phyloP scores from a whole-genome alignment of 2,888 invertebrate genomes.

The Gasteruption jaculator region DNA sequence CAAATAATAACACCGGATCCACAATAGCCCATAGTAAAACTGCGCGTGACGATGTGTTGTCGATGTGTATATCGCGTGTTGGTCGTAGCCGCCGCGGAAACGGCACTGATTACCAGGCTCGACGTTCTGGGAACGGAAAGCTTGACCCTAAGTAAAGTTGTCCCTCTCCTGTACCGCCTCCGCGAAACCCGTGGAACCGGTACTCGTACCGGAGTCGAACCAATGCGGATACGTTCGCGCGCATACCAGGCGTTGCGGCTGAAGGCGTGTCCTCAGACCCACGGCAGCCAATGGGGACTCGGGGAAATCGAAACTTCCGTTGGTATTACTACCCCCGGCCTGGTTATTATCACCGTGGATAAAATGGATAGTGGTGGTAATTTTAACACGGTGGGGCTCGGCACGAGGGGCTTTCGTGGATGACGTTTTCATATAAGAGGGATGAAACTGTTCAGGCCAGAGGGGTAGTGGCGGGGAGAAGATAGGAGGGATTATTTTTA shows the following conservation, averaged over 20 bases:
- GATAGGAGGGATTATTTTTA: conserved; percentile 23
- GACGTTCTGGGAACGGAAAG: conserved; percentile 38
- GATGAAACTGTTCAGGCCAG: too few relatives aligned
- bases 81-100: conserved; percentile 48
- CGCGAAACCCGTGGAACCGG: conserved; percentile 41
- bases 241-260: conserved; percentile 30
- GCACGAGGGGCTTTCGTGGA: conserved; percentile 19
- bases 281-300: conserved; percentile 29
- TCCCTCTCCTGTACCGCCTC: conserved; percentile 33
- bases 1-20: too few relatives aligned
- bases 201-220: conserved; percentile 33
- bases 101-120: conserved; percentile 50
- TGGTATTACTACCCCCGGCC: too few relatives aligned
- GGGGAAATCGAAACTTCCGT: conserved; percentile 21
- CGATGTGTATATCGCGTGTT: too few relatives aligned
- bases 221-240: conserved; percentile 34
- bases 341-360: too few relatives aligned
- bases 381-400: too few relatives aligned
- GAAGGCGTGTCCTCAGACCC: conserved; percentile 32
- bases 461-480: conserved; percentile 16
- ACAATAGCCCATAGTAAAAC: too few relatives aligned
- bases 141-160: conserved; percentile 20
- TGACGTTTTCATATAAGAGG: too few relatives aligned
- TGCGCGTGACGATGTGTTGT: too few relatives aligned
- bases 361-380: too few relatives aligned